Evolutionary conservation across 2,888 invertebrate species (phyloP).

Genomic region (Plagodis dolabraria): DNA sequence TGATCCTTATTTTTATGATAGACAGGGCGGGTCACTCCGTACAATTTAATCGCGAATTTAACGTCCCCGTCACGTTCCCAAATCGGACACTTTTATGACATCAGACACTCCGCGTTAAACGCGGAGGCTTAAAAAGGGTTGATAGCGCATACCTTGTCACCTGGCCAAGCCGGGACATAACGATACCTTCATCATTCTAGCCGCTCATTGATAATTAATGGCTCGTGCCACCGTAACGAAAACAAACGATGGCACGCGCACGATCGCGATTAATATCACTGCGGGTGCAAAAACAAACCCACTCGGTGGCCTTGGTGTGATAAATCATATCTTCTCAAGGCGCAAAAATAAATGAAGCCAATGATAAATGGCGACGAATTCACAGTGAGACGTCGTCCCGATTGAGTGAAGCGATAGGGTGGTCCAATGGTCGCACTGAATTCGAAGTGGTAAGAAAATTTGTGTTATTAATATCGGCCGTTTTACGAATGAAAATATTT

Average conservation of each 20-base stretch:
- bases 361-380: slow-evolving; percentile 81
- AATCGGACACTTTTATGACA: slow-evolving; percentile 84
- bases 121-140: slow-evolving; percentile 84
- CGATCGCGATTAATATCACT: slow-evolving; percentile 84
- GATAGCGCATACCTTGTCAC: slow-evolving; percentile 80
- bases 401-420: slow-evolving; percentile 66
- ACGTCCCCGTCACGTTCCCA: slow-evolving; percentile 75
- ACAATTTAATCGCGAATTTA: slow-evolving; percentile 77
- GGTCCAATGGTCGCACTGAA: slow-evolving; percentile 48
- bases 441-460: slow-evolving; percentile 48
- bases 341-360: slow-evolving; percentile 84
- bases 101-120: slow-evolving; percentile 80
- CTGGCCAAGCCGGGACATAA: slow-evolving; percentile 76
- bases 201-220: slow-evolving; percentile 85
- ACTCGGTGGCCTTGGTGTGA: slow-evolving; percentile 74
- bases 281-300: slow-evolving; percentile 82
- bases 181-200: slow-evolving; percentile 81
- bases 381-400: slow-evolving; percentile 60
- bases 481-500: slow-evolving; percentile 27
- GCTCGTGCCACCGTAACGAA: slow-evolving; percentile 80
- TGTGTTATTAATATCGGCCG: slow-evolving; percentile 16
- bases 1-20: slow-evolving; percentile 58
- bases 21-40: slow-evolving; percentile 61
- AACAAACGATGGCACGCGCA: slow-evolving; percentile 82
- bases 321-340: slow-evolving; percentile 83